Evolutionary conservation across 2,888 invertebrate species (phyloP).

Genomic region (Sesamia inferens): DNA sequence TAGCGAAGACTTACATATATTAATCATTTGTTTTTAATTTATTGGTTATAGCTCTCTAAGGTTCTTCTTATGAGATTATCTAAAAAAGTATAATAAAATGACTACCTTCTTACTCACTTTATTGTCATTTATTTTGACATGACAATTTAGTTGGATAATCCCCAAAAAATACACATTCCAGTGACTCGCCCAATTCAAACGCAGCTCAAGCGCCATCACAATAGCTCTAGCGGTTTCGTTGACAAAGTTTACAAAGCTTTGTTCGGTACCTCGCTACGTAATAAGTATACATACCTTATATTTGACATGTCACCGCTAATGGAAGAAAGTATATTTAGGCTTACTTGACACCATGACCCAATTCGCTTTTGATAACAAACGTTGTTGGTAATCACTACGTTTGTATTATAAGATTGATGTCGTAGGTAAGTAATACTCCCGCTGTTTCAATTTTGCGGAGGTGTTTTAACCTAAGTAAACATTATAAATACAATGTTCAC

Average conservation of each 20-base stretch:
- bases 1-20: neutral
- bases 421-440: slow-evolving; percentile 27
- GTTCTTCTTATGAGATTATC: too few species aligned
- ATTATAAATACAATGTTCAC: neutral
- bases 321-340: slow-evolving; percentile 75
- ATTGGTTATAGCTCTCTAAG: neutral
- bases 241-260: slow-evolving; percentile 77
- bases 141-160: neutral
- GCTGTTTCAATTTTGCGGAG: slow-evolving; percentile 12
- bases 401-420: slow-evolving; percentile 53
- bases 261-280: slow-evolving; percentile 67
- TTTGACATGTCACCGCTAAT: slow-evolving; percentile 80
- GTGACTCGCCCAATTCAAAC: slow-evolving; percentile 55
- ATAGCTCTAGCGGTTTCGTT: slow-evolving; percentile 71
- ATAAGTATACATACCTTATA: slow-evolving; percentile 67
- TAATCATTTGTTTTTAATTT: neutral
- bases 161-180: slow-evolving; percentile 30
- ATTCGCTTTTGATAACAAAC: slow-evolving; percentile 73
- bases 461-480: slow-evolving; percentile 16
- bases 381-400: slow-evolving; percentile 58
- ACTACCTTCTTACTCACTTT: too few species aligned
- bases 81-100: too few species aligned
- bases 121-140: neutral
- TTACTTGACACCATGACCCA: slow-evolving; percentile 76
- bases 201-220: slow-evolving; percentile 59